A percentile compares a stretch with the other conserved stretches of the same genome.
Evolutionary conservation across 2,888 invertebrate genomes (phyloP).

Genomic region (Trissolcus japonicus): DNA sequence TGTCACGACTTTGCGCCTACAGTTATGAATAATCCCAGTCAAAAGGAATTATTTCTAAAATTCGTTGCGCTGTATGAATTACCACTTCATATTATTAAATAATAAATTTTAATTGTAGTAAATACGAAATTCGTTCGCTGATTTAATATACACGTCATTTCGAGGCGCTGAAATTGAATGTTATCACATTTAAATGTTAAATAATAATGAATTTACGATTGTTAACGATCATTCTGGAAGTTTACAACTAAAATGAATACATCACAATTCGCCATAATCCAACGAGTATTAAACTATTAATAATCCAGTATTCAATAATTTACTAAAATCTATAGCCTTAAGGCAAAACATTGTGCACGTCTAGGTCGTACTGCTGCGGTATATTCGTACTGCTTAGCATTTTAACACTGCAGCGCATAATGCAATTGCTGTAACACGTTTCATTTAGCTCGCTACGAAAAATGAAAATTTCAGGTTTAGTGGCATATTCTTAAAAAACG

Average conservation of each 20-base stretch:
- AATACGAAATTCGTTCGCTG: slow-evolving; percentile 1
- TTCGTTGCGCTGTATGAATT: no score
- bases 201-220: slow-evolving; percentile 23
- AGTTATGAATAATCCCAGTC: no score
- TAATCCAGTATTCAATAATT: slow-evolving; percentile 42
- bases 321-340: slow-evolving; percentile 31
- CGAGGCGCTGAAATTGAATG: slow-evolving; percentile 7
- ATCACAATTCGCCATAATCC: slow-evolving; percentile 18
- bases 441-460: no score
- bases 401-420: no score
- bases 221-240: slow-evolving; percentile 10
- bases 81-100: no score
- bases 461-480: no score
- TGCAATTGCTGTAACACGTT: no score
- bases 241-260: slow-evolving; percentile 29
- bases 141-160: slow-evolving; percentile 18
- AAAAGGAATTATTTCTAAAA: no score
- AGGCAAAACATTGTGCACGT: slow-evolving; percentile 32
- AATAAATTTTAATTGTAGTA: no score
- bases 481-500: no score
- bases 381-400: slow-evolving; percentile 1
- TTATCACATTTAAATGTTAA: slow-evolving; percentile 16
- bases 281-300: slow-evolving; percentile 39
- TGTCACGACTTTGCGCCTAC: no score
- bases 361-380: slow-evolving; percentile 13